phyloP scores from a whole-genome alignment of 2,797 vertebrate genomes.

The Phalloptychus januarius region DNA sequence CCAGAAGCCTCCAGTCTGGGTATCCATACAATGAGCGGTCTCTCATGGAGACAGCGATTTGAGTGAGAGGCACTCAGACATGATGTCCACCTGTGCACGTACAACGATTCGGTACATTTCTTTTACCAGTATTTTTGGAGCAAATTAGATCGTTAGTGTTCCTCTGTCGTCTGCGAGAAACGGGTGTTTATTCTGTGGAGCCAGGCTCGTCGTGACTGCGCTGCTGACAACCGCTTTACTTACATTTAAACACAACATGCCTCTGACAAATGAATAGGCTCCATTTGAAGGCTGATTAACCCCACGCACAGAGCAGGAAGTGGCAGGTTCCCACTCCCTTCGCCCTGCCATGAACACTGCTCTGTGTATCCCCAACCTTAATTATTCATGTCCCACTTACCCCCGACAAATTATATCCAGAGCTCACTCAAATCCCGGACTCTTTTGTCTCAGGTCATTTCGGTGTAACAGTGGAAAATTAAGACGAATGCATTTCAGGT shows the following conservation, averaged over 20 bases:
- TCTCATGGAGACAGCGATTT: conserved; percentile 67
- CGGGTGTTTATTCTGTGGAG: conserved; percentile 12
- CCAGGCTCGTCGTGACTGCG: conserved; percentile 9
- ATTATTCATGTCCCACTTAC: conserved; percentile 83
- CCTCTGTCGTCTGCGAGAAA: background rate
- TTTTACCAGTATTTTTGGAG: background rate
- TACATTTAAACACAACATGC: conserved; percentile 40
- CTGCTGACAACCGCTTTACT: conserved; percentile 21
- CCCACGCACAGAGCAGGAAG: conserved; percentile 75
- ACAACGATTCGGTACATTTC: conserved; percentile 3
- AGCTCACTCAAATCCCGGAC: conserved; percentile 57
- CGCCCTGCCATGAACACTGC: conserved; percentile 74
- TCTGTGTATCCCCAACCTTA: conserved; percentile 78
- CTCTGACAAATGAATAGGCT: conserved; percentile 63
- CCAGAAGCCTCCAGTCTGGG: conserved; percentile 77
- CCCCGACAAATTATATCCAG: conserved; percentile 79
- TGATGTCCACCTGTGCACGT: conserved; percentile 40
- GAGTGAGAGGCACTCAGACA: conserved; percentile 39
- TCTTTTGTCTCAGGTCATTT: conserved; percentile 56
- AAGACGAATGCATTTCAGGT: conserved; percentile 31
- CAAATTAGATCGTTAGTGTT: background rate
- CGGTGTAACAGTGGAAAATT: conserved; percentile 20
- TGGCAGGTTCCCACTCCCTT: conserved; percentile 56
- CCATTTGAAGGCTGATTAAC: conserved; percentile 74
- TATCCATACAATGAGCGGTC: conserved; percentile 76